A percentile compares a stretch with the other conserved stretches of the same genome.
These are phyloP conservation scores for Xiphophorus couchianus DNA, from an alignment of 2,113 vertebrate genomes.

Conservation along the genomic window DNA sequence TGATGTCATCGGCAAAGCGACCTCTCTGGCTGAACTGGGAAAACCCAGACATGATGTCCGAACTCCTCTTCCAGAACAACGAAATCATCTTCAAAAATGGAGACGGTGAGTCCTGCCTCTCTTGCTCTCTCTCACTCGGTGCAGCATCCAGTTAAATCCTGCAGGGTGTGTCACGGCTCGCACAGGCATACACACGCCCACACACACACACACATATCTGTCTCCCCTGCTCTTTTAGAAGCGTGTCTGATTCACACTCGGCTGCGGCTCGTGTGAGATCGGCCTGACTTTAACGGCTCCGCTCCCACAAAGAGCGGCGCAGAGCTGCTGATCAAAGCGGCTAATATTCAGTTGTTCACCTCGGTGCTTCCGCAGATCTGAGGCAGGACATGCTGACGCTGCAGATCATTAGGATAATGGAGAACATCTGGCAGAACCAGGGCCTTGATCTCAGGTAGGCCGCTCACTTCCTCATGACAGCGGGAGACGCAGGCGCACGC, in stretches of 20 bases:
- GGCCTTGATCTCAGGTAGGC: constrained; percentile 97
- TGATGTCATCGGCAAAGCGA: constrained; percentile 99
- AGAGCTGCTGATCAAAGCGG: constrained; percentile 61
- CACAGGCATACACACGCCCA: too few relatives aligned
- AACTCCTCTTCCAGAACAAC: constrained; percentile 98
- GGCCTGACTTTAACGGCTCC: constrained; percentile 50
- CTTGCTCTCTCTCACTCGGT: not conserved
- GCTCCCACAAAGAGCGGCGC: constrained; percentile 42
- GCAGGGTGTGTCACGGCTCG: constrained; percentile 19
- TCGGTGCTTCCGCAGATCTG: constrained; percentile 83
- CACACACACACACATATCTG: constrained; percentile 25
- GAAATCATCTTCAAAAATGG: constrained; percentile 99
- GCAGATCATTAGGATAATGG: constrained; percentile 99
- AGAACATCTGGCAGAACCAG: constrained; percentile 99
- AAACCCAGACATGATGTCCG: constrained; percentile 99
- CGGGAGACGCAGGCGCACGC: constrained; percentile 53
- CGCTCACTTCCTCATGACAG: constrained; percentile 48
- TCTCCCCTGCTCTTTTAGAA: constrained; percentile 3
- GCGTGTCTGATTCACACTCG: constrained; percentile 14
- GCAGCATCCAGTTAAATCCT: constrained; percentile 24
- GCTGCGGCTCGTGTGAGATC: constrained; percentile 26
- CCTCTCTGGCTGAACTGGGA: constrained; percentile 99
- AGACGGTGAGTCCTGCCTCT: constrained; percentile 84
- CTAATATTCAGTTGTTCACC: constrained; percentile 47
- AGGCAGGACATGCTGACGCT: constrained; percentile 99